Conservation (phyloP, 2,797 vertebrate species). For the Myotis myotis region DNA sequence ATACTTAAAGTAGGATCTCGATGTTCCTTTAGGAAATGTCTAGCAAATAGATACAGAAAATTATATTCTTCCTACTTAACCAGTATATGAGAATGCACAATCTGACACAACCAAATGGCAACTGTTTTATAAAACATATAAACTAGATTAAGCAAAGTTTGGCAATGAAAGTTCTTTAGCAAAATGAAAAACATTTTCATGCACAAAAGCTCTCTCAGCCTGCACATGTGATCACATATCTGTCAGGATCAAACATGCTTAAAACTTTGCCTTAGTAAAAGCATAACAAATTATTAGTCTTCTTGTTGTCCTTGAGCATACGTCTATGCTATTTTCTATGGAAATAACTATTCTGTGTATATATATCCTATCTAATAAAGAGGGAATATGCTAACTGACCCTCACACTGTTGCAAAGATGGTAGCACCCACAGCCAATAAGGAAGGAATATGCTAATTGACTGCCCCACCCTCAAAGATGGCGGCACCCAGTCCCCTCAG, state of each 20-base stretch:
- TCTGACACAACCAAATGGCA: conserved; percentile 50
- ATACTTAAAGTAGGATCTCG: not conserved
- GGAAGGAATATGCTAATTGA: too few species aligned
- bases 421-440: too few species aligned
- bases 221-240: conserved; percentile 53
- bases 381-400: too few species aligned
- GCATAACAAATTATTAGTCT: conserved; percentile 38
- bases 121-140: conserved; percentile 41
- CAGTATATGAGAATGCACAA: not conserved
- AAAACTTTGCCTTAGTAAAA: conserved; percentile 49
- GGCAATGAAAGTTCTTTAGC: conserved; percentile 52
- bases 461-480: too few species aligned
- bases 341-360: not conserved
- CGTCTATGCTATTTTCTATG: not conserved
- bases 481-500: too few species aligned
- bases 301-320: conserved; percentile 49
- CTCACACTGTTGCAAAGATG: too few species aligned
- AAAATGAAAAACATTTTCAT: conserved; percentile 67
- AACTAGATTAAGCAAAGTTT: conserved; percentile 52
- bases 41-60: conserved; percentile 48
- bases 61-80: conserved; percentile 33
- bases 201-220: conserved; percentile 38
- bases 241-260: conserved; percentile 35
- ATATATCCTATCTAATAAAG: not conserved
- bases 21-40: conserved; percentile 29